These are phyloP conservation scores for Selenia dentaria DNA, from an alignment of 2,888 invertebrate genomes.

Conservation along the genomic window DNA sequence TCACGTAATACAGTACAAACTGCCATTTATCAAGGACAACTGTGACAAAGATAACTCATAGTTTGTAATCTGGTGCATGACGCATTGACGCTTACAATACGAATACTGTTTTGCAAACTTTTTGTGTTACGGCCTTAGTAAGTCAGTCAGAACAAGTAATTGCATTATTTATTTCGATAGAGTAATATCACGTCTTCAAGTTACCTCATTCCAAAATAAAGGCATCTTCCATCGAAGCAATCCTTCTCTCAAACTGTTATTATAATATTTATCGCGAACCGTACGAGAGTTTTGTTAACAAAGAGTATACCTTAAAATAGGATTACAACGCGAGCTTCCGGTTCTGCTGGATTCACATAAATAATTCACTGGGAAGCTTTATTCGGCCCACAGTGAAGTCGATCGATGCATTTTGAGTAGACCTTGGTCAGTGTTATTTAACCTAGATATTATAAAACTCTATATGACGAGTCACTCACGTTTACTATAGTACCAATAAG, in stretches of 20 bases:
- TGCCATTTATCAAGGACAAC: no score
- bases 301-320: conserved; percentile 61
- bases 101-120: no score
- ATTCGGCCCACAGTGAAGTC: conserved; percentile 62
- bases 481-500: no score
- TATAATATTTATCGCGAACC: conserved; percentile 47
- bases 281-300: conserved; percentile 45
- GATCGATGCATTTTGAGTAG: conserved; percentile 54
- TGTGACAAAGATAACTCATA: no score
- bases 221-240: conserved; percentile 10
- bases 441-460: no score
- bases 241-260: conserved; percentile 9
- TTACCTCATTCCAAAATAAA: background rate
- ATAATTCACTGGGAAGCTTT: conserved; percentile 69
- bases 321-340: conserved; percentile 60
- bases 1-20: no score
- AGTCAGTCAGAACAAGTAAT: no score
- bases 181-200: background rate
- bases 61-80: no score
- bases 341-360: conserved; percentile 57
- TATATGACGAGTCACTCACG: no score
- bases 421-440: conserved; percentile 5
- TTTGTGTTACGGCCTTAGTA: no score
- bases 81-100: no score
- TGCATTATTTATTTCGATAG: no score